Percentiles rank a stretch among this genome's conserved stretches.
Conservation (phyloP, 2,888 invertebrate genomes). For the Falcaria lacertinaria region DNA sequence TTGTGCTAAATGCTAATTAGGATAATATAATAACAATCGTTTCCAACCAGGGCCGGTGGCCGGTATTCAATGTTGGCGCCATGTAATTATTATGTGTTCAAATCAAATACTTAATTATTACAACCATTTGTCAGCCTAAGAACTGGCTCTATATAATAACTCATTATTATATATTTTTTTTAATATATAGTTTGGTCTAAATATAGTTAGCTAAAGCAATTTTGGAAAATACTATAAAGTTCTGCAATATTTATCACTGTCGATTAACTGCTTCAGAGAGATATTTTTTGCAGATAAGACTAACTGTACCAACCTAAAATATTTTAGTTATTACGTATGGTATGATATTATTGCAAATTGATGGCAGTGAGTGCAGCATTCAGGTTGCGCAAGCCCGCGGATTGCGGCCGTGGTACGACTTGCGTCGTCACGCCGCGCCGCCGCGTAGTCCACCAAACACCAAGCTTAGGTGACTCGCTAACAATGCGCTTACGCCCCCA, state of each 20-base stretch:
- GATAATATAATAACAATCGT: background rate
- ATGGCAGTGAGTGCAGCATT: constrained; percentile 34
- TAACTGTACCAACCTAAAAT: background rate
- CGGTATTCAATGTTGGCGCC: background rate
- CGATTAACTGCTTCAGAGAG: no score
- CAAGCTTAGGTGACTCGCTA: background rate
- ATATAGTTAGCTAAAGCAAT: no score
- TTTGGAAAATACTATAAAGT: no score
- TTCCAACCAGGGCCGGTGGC: background rate
- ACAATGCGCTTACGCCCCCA: constrained; percentile 32
- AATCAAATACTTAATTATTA: background rate
- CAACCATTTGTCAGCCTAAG: background rate
- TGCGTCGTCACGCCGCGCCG: constrained; percentile 15
- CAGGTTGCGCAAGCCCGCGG: constrained; percentile 39
- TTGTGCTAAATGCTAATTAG: constrained; percentile 4
- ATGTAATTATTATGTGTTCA: background rate
- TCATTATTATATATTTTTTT: no score
- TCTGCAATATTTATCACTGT: no score
- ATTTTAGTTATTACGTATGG: constrained; percentile 6
- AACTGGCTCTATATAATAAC: background rate
- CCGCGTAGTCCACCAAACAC: background rate
- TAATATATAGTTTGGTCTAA: background rate
- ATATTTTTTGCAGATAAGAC: no score
- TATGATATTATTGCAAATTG: constrained; percentile 27
- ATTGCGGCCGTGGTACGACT: constrained; percentile 23